These are phyloP conservation scores for Campylomormyrus numenius DNA, from an alignment of 2,113 vertebrate species.

Conservation along the genomic window DNA sequence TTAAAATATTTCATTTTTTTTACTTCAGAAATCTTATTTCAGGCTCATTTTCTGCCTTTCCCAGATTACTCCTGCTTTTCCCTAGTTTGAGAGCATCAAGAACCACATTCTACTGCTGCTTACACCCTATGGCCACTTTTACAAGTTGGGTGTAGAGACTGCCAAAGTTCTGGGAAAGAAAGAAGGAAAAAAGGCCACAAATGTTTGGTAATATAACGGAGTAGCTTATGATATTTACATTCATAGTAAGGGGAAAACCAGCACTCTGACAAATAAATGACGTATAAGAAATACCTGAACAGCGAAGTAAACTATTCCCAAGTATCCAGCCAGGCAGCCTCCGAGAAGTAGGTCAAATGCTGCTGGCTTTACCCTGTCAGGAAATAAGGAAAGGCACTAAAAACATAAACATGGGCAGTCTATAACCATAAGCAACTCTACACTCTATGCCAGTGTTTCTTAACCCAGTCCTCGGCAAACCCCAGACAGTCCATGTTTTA, in stretches of 20 bases:
- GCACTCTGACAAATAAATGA: neutral
- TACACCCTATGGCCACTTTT: slow-evolving; percentile 51
- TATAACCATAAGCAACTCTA: too few species aligned
- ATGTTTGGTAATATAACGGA: neutral
- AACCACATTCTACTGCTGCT: slow-evolving; percentile 44
- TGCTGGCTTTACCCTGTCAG: slow-evolving; percentile 65
- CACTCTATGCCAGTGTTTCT: too few species aligned
- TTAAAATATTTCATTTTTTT: neutral
- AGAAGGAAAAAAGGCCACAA: neutral
- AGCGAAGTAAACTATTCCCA: slow-evolving; percentile 58
- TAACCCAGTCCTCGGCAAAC: too few species aligned
- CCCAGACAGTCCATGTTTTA: too few species aligned
- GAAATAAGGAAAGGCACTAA: neutral
- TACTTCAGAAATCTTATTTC: neutral
- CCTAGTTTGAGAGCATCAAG: neutral
- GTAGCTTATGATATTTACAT: neutral
- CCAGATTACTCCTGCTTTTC: neutral
- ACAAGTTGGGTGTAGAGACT: slow-evolving; percentile 49
- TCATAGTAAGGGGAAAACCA: neutral
- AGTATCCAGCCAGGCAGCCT: slow-evolving; percentile 61
- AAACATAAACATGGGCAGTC: too few species aligned
- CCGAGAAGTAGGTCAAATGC: slow-evolving; percentile 69
- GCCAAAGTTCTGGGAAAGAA: slow-evolving; percentile 52
- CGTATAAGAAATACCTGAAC: slow-evolving; percentile 55
- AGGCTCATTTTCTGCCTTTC: neutral